Base-by-base conservation (phyloP, 2,797 vertebrate genomes). In the Sphenopsis melanotis region DNA sequence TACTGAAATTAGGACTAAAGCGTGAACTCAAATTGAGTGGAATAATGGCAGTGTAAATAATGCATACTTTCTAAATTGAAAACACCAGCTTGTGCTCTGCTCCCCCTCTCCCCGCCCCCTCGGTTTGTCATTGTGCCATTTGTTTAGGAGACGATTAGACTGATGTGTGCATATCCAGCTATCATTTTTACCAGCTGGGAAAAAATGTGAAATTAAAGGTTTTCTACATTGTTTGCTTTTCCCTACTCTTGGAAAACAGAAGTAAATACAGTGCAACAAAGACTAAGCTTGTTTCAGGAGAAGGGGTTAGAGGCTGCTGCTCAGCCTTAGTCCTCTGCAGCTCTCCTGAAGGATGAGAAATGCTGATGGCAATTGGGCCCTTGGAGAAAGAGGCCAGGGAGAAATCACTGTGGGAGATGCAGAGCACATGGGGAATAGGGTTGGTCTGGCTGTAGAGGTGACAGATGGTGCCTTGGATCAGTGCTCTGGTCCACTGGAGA, bases 1-100 rank as follows among this genome's bases (percentile, higher is more conserved):
- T 98, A 98, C 98, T 98, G 98, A 98, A 98, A 99, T 98, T 98
- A 98, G 98, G 98, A 98, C 98, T 98, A 98, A 98, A 98, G 98
- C 97, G 96, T 98, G 97, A 97, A 98, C 98, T 98, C 98, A 98
- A 98, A 98, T 98, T 98, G 98, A 98, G 98, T 98, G 98, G 98
- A 98, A 98, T 98, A 98, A 98, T 98, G 98, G 97, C 98, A 97
- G 94, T 97, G 98, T 98, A 99, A 99, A 98, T 98, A 98, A 98
- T 98, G 98, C 98, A 98, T 98, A 98, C 97, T 98, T 98, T 98
- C 98, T 98, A 98, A 98, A 98, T 98, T 98, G 98, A 98, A 98
- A 98, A 98, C 97, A 98, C 96, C 98, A 98, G 98, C 97, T 97
- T 98, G 97, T 94, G 97, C 85, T 85, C 95, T 87, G 91, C 94